Conservation (phyloP, 92 coral and sea anemone genomes). For the Epizoanthus illoricatus region DNA sequence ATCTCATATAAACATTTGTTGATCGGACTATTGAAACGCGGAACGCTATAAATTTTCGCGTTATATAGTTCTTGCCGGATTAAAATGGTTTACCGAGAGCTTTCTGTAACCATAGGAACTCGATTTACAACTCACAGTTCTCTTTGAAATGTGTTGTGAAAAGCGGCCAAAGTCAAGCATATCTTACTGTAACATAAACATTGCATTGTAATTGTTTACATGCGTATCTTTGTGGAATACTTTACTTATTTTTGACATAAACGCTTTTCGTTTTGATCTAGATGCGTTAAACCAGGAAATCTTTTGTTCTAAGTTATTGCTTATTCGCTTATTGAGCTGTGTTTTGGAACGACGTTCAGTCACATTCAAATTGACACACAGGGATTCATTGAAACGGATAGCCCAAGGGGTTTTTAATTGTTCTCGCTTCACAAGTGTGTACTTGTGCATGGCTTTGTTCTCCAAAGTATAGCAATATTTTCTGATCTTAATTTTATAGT, state of each 20-base stretch:
- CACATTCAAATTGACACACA: background rate
- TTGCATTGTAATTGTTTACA: background rate
- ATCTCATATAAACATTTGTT: background rate
- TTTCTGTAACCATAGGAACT: slow-evolving; percentile 10
- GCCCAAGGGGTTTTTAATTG: background rate
- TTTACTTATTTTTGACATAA: background rate
- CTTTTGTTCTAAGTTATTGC: background rate
- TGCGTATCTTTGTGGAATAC: background rate
- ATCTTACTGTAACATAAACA: background rate
- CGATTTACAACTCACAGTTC: background rate
- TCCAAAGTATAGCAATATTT: too few relatives aligned
- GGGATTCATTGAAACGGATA: background rate
- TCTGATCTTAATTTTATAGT: too few relatives aligned
- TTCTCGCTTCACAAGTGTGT: background rate
- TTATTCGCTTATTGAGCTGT: background rate
- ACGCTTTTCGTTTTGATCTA: background rate
- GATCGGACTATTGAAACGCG: background rate
- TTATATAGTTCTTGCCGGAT: too few relatives aligned
- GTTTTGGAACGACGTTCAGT: background rate
- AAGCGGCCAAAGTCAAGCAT: background rate
- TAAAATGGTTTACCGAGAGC: background rate
- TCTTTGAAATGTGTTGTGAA: background rate
- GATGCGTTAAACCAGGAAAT: background rate
- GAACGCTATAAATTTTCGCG: background rate
- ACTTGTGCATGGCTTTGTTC: background rate